A percentile compares a stretch with the other conserved stretches of the same genome.
Evolutionary conservation across 2,888 invertebrate genomes (phyloP).

Genomic region (Diabrotica balteata): DNA sequence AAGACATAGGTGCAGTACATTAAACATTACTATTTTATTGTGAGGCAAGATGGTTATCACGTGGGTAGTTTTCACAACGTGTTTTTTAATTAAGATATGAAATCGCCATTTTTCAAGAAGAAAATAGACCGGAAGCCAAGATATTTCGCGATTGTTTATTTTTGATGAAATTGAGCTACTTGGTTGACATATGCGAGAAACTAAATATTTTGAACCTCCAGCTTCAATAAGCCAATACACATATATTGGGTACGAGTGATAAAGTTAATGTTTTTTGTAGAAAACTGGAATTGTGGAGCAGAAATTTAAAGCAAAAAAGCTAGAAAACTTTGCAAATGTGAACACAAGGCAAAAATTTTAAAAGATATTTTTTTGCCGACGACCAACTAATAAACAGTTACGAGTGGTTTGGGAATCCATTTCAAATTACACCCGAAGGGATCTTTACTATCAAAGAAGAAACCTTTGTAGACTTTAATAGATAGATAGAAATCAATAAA

Average conservation of each 20-base stretch:
- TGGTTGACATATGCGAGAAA: background rate
- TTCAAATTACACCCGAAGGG: too few species aligned
- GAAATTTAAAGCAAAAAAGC: too few species aligned
- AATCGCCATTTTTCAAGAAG: background rate
- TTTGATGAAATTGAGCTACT: background rate
- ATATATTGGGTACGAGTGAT: too few species aligned
- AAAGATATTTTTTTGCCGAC: background rate
- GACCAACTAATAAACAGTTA: background rate
- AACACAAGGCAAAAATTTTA: background rate
- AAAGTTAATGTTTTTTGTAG: too few species aligned
- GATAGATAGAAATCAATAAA: too few species aligned
- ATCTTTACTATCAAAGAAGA: too few species aligned
- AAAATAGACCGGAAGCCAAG: background rate
- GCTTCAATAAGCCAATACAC: too few species aligned
- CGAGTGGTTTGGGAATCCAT: background rate
- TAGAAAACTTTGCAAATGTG: background rate
- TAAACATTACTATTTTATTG: background rate
- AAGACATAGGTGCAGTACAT: background rate
- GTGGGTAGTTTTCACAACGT: background rate
- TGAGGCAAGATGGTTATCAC: background rate
- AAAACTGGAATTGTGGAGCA: too few species aligned
- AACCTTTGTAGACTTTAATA: too few species aligned
- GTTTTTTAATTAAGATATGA: background rate
- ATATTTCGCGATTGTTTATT: background rate
- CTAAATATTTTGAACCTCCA: too few species aligned